Percentiles rank a stretch among this genome's conserved stretches.
These are phyloP conservation scores for Acanthopleura granulata DNA, from an alignment of 2,888 invertebrate species.

Conservation along the genomic window DNA sequence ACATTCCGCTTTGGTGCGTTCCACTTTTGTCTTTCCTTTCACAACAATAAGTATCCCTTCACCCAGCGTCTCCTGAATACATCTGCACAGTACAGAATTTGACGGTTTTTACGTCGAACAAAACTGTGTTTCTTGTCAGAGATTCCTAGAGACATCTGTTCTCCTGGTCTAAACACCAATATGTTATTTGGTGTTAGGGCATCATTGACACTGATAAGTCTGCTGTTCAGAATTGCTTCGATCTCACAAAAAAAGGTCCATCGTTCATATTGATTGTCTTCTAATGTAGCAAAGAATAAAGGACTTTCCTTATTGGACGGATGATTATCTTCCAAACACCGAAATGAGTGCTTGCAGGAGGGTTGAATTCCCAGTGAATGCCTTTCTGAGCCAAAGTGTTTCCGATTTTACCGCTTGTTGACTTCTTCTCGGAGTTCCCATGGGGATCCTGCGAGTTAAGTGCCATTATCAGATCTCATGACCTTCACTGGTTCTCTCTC, in stretches of 20 bases:
- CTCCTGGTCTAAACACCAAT: constrained; percentile 20
- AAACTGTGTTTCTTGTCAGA: constrained; percentile 31
- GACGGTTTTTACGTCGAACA: constrained; percentile 29
- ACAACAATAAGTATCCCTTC: constrained; percentile 24
- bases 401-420: constrained; percentile 23
- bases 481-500: constrained; percentile 21
- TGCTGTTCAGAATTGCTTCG: constrained; percentile 30
- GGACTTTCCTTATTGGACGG: constrained; percentile 27
- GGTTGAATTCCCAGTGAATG: constrained; percentile 34
- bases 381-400: constrained; percentile 24
- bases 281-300: constrained; percentile 23
- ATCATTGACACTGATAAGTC: constrained; percentile 29
- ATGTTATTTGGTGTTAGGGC: constrained; percentile 33
- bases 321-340: constrained; percentile 37
- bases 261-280: constrained; percentile 28
- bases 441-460: constrained; percentile 31
- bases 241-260: constrained; percentile 34
- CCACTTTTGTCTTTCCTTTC: constrained; percentile 31
- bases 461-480: constrained; percentile 27
- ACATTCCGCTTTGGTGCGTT: not conserved
- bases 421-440: constrained; percentile 29
- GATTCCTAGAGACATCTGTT: constrained; percentile 25
- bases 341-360: constrained; percentile 32
- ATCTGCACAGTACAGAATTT: constrained; percentile 35
- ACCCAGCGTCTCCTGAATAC: no score